phyloP scores from a whole-genome alignment of 2,888 invertebrate genomes.

The Eustalomyia histrio region DNA sequence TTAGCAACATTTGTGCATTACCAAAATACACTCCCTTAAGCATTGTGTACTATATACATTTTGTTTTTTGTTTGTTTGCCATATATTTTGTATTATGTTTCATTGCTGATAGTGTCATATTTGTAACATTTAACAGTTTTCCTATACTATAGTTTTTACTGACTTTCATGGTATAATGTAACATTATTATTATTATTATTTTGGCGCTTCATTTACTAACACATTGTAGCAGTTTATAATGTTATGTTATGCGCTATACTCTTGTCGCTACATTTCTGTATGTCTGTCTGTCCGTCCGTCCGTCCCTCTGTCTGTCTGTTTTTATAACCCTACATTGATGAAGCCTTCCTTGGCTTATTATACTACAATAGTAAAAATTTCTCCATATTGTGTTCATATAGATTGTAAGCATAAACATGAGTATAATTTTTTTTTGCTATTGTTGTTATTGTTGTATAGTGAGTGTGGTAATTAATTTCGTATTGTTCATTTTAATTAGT shows the following conservation, averaged over 20 bases:
- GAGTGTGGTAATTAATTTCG: constrained; percentile 67
- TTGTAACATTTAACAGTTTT: constrained; percentile 3
- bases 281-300: not conserved
- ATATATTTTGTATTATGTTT: not conserved
- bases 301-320: not conserved
- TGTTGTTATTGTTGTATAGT: constrained; percentile 47
- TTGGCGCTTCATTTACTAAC: constrained; percentile 37
- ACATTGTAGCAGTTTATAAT: not conserved
- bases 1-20: not conserved
- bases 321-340: constrained; percentile 24
- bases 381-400: constrained; percentile 15
- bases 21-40: constrained; percentile 27
- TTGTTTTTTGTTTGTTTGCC: not conserved
- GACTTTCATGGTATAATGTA: constrained; percentile 6
- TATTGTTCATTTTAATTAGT: constrained; percentile 69
- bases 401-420: constrained; percentile 38
- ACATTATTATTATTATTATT: constrained; percentile 47
- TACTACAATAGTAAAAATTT: constrained; percentile 10
- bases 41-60: not conserved
- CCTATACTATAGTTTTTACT: not conserved
- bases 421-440: constrained; percentile 18
- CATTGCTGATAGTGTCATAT: constrained; percentile 22
- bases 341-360: constrained; percentile 43
- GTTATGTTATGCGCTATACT: not conserved
- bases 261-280: not conserved